phyloP scores from a whole-genome alignment of 2,113 vertebrate genomes.

The Trachemys scripta region DNA sequence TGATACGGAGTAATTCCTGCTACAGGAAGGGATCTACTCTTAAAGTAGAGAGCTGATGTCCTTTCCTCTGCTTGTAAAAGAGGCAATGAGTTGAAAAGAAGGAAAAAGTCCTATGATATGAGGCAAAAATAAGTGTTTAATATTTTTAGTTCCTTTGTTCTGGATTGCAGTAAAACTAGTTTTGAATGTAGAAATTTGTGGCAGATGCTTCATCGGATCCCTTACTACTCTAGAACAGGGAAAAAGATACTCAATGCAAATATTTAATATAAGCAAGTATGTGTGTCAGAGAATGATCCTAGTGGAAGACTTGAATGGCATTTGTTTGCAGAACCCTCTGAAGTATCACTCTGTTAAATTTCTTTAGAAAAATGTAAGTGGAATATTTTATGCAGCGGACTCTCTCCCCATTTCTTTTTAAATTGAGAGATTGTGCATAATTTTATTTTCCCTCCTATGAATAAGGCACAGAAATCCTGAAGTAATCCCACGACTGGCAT shows the following conservation, averaged over 20 bases:
- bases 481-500: background rate
- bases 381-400: background rate
- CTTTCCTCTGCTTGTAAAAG: background rate
- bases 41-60: background rate
- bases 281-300: background rate
- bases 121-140: background rate
- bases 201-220: fast-evolving
- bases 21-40: background rate
- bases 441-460: background rate
- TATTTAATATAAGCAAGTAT: background rate
- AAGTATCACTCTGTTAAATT: background rate
- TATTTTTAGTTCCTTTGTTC: background rate
- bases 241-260: background rate
- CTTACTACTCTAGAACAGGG: background rate
- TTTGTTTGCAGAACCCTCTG: background rate
- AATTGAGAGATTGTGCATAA: slow-evolving; percentile 6
- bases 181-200: background rate
- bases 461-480: slow-evolving; percentile 21
- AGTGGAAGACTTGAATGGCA: background rate
- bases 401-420: background rate
- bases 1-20: background rate
- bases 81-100: background rate
- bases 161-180: background rate
- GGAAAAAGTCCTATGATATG: background rate
- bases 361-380: background rate